A percentile compares a stretch with the other conserved stretches of the same genome.
Conservation (phyloP, 2,888 invertebrate species). For the Eulithis testata region DNA sequence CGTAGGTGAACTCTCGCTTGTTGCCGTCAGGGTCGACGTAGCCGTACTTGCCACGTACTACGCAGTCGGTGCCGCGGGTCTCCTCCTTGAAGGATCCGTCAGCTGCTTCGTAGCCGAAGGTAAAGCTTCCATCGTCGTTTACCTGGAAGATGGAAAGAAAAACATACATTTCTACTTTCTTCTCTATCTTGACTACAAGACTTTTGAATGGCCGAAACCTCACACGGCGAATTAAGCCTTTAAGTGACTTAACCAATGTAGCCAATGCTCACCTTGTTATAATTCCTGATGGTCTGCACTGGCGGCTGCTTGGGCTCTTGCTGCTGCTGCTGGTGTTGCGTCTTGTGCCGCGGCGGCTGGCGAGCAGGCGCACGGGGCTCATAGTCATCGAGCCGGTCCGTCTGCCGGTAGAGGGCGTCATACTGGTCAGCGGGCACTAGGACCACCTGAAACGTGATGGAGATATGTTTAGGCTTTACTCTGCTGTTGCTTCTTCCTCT, state of each 20-base stretch:
- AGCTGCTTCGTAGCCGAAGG: conserved; percentile 93
- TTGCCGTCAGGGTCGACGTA: conserved; percentile 95
- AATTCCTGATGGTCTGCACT: conserved; percentile 92
- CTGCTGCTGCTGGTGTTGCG: conserved; percentile 67
- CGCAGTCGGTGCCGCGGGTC: conserved; percentile 93
- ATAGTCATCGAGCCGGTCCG: conserved; percentile 72
- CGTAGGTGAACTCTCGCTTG: conserved; percentile 93
- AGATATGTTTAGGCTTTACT: neutral
- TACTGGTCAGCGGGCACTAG: conserved; percentile 73
- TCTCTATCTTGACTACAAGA: too few relatives aligned
- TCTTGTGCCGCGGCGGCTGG: conserved; percentile 53
- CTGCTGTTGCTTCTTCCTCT: too few relatives aligned
- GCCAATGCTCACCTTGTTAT: conserved; percentile 85
- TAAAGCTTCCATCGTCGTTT: conserved; percentile 93
- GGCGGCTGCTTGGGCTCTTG: conserved; percentile 88
- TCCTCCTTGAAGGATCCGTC: conserved; percentile 95
- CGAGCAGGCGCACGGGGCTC: conserved; percentile 64
- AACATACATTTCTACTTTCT: neutral
- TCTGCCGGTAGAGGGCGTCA: conserved; percentile 70
- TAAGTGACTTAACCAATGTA: too few relatives aligned
- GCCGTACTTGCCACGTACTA: conserved; percentile 94
- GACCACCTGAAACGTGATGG: conserved; percentile 67
- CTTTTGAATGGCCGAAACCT: too few relatives aligned
- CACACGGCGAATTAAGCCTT: too few relatives aligned
- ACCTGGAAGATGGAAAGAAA: conserved; percentile 66